Conservation (phyloP, 2,888 invertebrate genomes). For the Leptogaster cylindrica region DNA sequence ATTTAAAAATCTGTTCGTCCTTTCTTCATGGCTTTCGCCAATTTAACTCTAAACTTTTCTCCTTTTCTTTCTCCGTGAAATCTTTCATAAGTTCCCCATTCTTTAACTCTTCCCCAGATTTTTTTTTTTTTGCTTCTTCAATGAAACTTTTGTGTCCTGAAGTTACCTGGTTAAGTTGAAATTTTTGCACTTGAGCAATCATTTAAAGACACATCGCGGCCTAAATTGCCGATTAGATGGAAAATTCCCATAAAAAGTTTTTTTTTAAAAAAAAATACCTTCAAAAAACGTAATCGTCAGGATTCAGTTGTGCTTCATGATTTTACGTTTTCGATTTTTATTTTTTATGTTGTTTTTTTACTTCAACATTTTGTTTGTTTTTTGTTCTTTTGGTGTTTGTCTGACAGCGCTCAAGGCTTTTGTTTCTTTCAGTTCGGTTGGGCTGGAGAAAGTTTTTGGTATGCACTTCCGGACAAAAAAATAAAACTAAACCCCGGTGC, state of each 20-base stretch:
- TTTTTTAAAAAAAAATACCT: conserved; percentile 20
- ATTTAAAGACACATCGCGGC: conserved; percentile 9
- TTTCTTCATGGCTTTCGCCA: too few species aligned
- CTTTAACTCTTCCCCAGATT: too few species aligned
- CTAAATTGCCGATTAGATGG: conserved; percentile 21
- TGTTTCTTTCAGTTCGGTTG: conserved; percentile 13
- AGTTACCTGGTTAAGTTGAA: not conserved
- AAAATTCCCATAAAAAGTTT: conserved; percentile 25
- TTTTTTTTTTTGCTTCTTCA: too few species aligned
- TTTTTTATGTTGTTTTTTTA: conserved; percentile 7
- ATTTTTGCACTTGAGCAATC: conserved; percentile 19
- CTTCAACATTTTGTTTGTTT: not conserved
- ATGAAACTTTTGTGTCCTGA: too few species aligned
- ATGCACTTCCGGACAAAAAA: conserved; percentile 52
- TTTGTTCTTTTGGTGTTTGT: not conserved
- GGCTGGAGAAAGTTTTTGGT: conserved; percentile 53
- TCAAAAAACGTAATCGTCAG: conserved; percentile 5
- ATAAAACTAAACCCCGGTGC: conserved; percentile 56
- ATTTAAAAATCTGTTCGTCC: too few species aligned
- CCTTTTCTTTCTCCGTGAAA: too few species aligned
- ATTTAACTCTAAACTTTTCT: too few species aligned
- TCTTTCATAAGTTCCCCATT: too few species aligned
- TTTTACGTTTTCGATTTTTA: too few species aligned
- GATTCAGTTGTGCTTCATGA: too few species aligned
- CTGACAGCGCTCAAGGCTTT: conserved; percentile 19